Conservation (phyloP, 2,888 invertebrate species). For the Melikaiella ostensackeni region DNA sequence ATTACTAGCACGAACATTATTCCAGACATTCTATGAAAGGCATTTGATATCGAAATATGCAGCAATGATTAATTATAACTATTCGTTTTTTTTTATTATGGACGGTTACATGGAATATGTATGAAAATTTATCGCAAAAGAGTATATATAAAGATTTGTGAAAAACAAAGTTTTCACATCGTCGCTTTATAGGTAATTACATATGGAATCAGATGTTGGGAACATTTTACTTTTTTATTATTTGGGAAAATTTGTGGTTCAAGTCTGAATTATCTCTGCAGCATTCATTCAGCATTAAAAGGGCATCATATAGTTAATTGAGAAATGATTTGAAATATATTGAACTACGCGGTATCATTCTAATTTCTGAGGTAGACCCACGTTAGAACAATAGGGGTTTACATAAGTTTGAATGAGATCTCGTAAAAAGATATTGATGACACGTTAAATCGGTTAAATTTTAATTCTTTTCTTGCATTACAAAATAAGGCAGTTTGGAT, state of each 20-base stretch:
- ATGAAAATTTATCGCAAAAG: slow-evolving; percentile 14
- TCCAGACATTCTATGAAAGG: slow-evolving; percentile 10
- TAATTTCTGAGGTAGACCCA: slow-evolving; percentile 22
- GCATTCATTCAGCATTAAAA: no score
- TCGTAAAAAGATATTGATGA: slow-evolving; percentile 17
- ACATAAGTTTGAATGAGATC: slow-evolving; percentile 11
- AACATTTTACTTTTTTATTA: no score
- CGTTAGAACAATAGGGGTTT: slow-evolving; percentile 1
- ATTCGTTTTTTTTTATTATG: not conserved
- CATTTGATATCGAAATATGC: slow-evolving; percentile 6
- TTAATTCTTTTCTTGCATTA: not conserved
- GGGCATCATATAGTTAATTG: not conserved
- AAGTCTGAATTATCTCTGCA: no score
- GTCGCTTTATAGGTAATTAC: no score
- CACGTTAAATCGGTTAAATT: slow-evolving; percentile 7
- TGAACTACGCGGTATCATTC: slow-evolving; percentile 3
- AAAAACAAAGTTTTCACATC: no score
- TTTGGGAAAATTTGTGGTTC: no score
- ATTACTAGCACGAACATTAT: not conserved
- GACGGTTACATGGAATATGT: slow-evolving; percentile 10
- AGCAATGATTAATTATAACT: not conserved
- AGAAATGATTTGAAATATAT: not conserved
- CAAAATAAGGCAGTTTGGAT: not conserved
- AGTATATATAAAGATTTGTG: not conserved
- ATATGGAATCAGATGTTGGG: no score